Evolutionary conservation across 2,797 vertebrate species (phyloP).

Genomic region (Bovichtus diacanthus): DNA sequence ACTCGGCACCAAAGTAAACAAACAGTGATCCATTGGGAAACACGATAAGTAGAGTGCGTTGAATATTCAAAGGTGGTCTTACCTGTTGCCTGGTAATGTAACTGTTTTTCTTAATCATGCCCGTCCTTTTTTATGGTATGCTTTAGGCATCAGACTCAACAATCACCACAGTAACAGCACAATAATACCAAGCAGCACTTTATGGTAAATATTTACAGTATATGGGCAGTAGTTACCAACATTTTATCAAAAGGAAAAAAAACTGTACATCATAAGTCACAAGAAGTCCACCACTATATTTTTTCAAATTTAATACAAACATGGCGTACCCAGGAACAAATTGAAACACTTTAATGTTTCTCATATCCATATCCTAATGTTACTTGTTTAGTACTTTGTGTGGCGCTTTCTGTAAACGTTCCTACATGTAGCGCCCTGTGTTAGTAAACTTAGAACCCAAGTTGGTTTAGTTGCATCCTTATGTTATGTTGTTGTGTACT

Average conservation of each 20-base stretch:
- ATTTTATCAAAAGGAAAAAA: background rate
- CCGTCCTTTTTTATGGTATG: background rate
- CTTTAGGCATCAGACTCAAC: too few species aligned
- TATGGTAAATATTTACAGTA: background rate
- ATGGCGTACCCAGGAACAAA: too few species aligned
- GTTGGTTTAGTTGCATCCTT: too few species aligned
- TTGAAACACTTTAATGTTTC: too few species aligned
- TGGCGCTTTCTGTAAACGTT: too few species aligned
- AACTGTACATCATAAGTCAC: too few species aligned
- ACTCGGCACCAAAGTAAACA: conserved; percentile 33
- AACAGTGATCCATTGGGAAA: conserved; percentile 7
- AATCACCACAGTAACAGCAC: conserved; percentile 13
- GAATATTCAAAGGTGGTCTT: background rate
- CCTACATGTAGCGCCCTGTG: too few species aligned
- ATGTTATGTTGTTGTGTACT: too few species aligned
- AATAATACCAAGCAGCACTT: background rate
- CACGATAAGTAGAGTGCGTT: background rate
- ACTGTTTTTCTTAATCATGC: conserved; percentile 16
- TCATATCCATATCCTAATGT: too few species aligned
- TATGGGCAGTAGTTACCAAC: background rate
- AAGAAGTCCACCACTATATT: background rate
- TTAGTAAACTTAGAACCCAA: too few species aligned
- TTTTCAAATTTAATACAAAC: too few species aligned
- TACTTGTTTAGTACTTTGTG: too few species aligned
- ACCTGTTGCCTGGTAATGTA: conserved; percentile 49